Base-by-base conservation (phyloP, 2,113 vertebrate species). In the Zosterops hypoxanthus region DNA sequence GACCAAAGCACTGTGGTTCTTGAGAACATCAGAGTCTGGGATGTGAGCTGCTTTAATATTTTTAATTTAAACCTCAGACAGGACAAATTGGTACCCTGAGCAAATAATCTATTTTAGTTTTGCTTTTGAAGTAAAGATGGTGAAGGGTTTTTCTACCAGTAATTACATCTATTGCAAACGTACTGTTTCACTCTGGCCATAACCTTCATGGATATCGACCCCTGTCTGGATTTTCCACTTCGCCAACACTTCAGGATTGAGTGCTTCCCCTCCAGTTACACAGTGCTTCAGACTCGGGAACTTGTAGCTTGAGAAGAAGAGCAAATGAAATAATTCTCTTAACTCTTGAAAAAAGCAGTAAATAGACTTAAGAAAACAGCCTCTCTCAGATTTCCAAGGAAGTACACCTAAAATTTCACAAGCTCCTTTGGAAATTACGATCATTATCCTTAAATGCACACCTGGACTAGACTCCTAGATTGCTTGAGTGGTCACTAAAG, bases 111-210 rank as follows among this genome's bases (percentile, higher is more conserved):
- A 34, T 57, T 52, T 33, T 23, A 34, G 14, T 56, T 76, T 68
- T 50, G 10, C 21, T 46, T 68, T 82, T 73, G 34, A 75, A 76
- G 20, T 31, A 66, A 77, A 57, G 31, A 73, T 42, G 7, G 42
- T 57, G n/a, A 65, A 75, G 14, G 8, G 8, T n/a, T 66, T 28
- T 49, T 31, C 46, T 52, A 61, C 22, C 47, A 75, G 21, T 63
- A 68, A 82, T 63, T 59, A 71, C 25, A 86, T 44, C 63, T 44
- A 76, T 63, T 34, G 42, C 14, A 16, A 85, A 95, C 97, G 8
- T 97, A 98, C 98, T 4, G 98, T 99, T 97, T 99, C 98, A 0
- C 98, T 98, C 94, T 99, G 98, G 16, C 98, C 98, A 3, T 98
- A 99, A 57, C 92, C 98, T 98, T 99, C 99, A 19, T 98, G 86